Conservation (phyloP, 2,888 invertebrate genomes). For the Vanessa cardui region DNA sequence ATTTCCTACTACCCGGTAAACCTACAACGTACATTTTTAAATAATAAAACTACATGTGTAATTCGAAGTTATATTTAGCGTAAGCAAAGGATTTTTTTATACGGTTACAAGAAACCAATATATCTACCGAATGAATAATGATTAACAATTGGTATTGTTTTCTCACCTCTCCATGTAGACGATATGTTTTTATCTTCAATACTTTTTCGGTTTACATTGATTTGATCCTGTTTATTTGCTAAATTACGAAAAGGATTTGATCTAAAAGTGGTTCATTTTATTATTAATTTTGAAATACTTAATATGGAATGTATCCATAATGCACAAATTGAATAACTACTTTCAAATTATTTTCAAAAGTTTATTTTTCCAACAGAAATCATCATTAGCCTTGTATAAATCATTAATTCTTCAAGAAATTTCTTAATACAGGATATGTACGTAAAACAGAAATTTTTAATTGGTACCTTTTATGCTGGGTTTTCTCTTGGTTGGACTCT, state of each 20-base stretch:
- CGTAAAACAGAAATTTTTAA: background rate
- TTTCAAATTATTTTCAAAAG: background rate
- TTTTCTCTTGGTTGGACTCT: slow-evolving; percentile 48
- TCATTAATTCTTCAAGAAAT: too few relatives aligned
- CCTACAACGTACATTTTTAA: slow-evolving; percentile 17
- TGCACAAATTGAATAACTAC: background rate
- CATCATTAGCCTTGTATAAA: background rate
- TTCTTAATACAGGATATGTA: too few relatives aligned
- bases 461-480: slow-evolving; percentile 44
- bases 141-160: background rate
- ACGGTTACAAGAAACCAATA: background rate
- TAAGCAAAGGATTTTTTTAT: too few relatives aligned
- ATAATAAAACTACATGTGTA: background rate
- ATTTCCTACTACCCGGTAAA: slow-evolving; percentile 55
- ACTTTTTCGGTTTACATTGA: slow-evolving; percentile 51
- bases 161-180: slow-evolving; percentile 61
- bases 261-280: slow-evolving; percentile 40
- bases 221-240: slow-evolving; percentile 39
- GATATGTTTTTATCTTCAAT: slow-evolving; percentile 58
- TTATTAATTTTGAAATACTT: too few relatives aligned
- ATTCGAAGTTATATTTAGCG: background rate
- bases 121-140: background rate
- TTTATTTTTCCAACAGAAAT: background rate
- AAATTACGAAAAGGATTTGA: slow-evolving; percentile 35
- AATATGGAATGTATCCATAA: background rate